Evolutionary conservation across 2,797 vertebrate genomes (phyloP), one percentile per base, ranked within the genome.

Genomic region (Adelosebastes latens): DNA sequence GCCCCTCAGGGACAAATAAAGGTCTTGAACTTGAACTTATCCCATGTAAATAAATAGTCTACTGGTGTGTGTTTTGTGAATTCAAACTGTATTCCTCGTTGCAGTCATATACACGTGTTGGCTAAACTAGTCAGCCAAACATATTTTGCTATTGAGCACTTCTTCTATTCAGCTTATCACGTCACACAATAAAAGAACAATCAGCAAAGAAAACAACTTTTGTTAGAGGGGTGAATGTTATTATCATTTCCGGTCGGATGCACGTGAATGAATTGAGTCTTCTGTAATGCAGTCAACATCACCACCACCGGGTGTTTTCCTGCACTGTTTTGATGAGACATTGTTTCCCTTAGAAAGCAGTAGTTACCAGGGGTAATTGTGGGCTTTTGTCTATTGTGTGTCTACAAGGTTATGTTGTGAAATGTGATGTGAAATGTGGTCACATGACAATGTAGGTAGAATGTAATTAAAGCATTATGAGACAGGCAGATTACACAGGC

Each of bases 141-240:
- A 56, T 27, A 4, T 73, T 79, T 69, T 75, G 25, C 46, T n/a
- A 58, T 65, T 53, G 42, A 73, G 70, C 74, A 66, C 16, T 46
- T 32, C 63, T 49, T 69, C 22, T n/a, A 68, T 74, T 62, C 52
- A 68, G 56, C 18, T 64, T 34, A 81, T 39, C 31, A 46, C n/a
- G 24, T 72, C 39, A 55, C 24, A 62, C 10, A 79, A 80, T 42
- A 64, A 83, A 75, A 62, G 20, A 63, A 70, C 16, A 64, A 27
- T 69, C n/a, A 71, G 55, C 20, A 77, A 72, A 82, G 61, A 78
- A 74, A 85, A 79, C 29, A 0, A 80, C 67, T 78, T 84, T 85
- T 88, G 83, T 90, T 75, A 2, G 56, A 46, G 63, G 63, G 49
- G 9, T 82, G 58, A 77, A 75, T 86, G 83, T 65, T 81, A 58